These are phyloP conservation scores for Anoplopoma fimbria DNA, from an alignment of 2,113 vertebrate genomes.

Conservation along the genomic window DNA sequence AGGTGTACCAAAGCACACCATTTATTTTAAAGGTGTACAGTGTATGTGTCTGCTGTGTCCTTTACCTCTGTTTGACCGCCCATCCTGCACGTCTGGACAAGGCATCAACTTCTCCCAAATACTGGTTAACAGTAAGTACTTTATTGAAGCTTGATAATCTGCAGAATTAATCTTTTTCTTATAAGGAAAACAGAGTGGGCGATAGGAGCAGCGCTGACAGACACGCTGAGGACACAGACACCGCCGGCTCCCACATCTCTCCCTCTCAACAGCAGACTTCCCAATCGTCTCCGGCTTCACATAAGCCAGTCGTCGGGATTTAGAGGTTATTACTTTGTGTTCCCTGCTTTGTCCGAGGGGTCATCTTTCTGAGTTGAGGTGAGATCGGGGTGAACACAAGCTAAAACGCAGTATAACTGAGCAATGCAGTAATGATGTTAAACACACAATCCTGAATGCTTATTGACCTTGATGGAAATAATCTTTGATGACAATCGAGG, in stretches of 20 bases:
- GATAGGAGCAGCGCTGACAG: slow-evolving; percentile 78
- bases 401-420: slow-evolving; percentile 22
- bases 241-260: slow-evolving; percentile 48
- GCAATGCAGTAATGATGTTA: slow-evolving; percentile 41
- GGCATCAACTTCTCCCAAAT: slow-evolving; percentile 67
- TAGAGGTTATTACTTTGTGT: slow-evolving; percentile 79
- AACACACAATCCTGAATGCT: slow-evolving; percentile 40
- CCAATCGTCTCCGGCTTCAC: slow-evolving; percentile 81
- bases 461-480: slow-evolving; percentile 30
- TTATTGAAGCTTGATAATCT: slow-evolving; percentile 79
- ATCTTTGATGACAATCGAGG: slow-evolving; percentile 61
- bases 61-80: slow-evolving; percentile 64
- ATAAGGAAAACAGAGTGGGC: slow-evolving; percentile 72
- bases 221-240: slow-evolving; percentile 64
- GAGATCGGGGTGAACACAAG: slow-evolving; percentile 56
- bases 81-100: slow-evolving; percentile 53
- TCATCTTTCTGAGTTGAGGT: slow-evolving; percentile 64
- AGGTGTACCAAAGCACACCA: neutral
- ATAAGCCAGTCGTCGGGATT: slow-evolving; percentile 80
- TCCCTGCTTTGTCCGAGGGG: slow-evolving; percentile 69
- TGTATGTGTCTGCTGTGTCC: slow-evolving; percentile 38
- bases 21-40: neutral
- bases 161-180: slow-evolving; percentile 82
- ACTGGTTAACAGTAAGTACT: slow-evolving; percentile 77
- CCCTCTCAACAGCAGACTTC: slow-evolving; percentile 68